A percentile compares a stretch with the other conserved stretches of the same genome.
These are phyloP conservation scores for Cynopterus brachyotis DNA, from an alignment of 2,113 vertebrate genomes.

Conservation along the genomic window DNA sequence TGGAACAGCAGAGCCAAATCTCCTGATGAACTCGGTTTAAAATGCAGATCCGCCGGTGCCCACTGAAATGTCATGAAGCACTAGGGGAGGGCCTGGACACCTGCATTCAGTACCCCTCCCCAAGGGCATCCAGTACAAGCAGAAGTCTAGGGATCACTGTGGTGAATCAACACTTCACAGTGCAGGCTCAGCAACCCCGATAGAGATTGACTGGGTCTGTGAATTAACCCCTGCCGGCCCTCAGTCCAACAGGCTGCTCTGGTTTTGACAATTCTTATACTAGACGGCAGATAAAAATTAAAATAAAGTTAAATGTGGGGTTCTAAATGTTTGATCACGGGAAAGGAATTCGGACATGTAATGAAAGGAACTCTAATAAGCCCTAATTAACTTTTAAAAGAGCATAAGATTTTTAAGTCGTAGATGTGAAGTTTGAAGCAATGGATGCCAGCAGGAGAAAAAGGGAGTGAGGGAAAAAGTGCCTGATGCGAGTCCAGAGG, in stretches of 20 bases:
- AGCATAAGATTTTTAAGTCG: not conserved
- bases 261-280: not conserved
- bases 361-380: not conserved
- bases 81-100: not conserved
- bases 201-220: not conserved
- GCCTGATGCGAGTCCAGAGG: not conserved
- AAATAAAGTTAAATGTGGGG: not conserved
- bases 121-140: not conserved
- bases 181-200: not conserved
- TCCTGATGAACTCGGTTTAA: not conserved
- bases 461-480: not conserved
- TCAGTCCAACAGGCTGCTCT: not conserved
- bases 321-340: not conserved
- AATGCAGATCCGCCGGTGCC: not conserved
- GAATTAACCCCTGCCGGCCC: not conserved
- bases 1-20: not conserved
- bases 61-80: not conserved
- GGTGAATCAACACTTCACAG: not conserved
- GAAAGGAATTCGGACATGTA: not conserved
- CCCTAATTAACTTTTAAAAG: not conserved
- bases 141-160: not conserved
- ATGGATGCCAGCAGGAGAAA: not conserved
- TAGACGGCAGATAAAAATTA: not conserved
- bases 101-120: not conserved
- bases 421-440: not conserved